Evolutionary conservation across 2,113 vertebrate genomes (phyloP), one percentile per base, ranked within the genome.

Genomic region (Lycocorax pyrrhopterus): DNA sequence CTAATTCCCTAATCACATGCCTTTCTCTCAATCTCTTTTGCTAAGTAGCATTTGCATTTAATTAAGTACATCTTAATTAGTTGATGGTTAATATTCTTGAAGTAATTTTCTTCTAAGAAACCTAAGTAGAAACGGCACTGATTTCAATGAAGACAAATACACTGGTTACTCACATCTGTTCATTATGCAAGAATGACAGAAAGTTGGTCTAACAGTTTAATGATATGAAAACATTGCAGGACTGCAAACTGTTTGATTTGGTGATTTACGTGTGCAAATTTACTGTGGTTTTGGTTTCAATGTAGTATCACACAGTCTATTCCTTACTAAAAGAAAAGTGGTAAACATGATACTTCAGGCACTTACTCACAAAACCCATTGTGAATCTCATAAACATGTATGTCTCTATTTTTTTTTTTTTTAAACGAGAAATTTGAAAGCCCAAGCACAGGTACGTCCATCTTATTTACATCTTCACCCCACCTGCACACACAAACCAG

Each of bases 41-140:
- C 82, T 93, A 95, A 96, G 80, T 85, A 95, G 77, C 68, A 95
- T 97, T 94, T 97, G 94, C 90, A 93, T 97, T 91, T 97, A 97
- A 96, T 97, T 96, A 97, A 95, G 76, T 91, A 88, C 12, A 8
- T 84, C 93, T 94, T 94, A 97, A 97, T 97, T 97, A 96, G 89
- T 23, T 93, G 88, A 88, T 68, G 33, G 93, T 89, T 97, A 96
- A 96, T 97, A 96, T 91, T 97, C 9, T n/a, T 88, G 83, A 96
- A 97, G 90, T 77, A 52, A 82, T 96, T 94, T 94, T 90, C 91
- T 93, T 95, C 91, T 90, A 82, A 87, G 93, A 94, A 95, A 66
- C 32, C 60, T 91, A 95, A 95, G 53, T 19, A 96, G 90, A 92
- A 96, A 91, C 3, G 10, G 66, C 72, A 87, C 27, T 83, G 39